A percentile compares a stretch with the other conserved stretches of the same genome.
Conservation (phyloP, 2,797 vertebrate genomes). For the Potorous gilbertii region DNA sequence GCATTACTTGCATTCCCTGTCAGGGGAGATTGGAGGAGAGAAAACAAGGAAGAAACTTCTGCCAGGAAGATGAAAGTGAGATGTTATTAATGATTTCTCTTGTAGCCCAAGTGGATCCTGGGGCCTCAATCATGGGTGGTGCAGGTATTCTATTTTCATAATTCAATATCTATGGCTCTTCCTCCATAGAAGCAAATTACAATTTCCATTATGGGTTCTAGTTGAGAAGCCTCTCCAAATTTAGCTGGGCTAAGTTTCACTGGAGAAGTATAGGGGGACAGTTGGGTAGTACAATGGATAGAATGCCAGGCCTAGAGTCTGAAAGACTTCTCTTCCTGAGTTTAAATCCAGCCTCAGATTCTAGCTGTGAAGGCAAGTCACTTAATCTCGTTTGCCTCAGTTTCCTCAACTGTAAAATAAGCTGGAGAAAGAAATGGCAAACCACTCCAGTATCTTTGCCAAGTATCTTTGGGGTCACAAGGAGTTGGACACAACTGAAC, state of each 20-base stretch:
- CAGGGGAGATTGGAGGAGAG: not conserved
- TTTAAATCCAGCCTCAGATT: not conserved
- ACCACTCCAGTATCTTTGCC: not conserved
- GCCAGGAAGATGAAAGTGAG: not conserved
- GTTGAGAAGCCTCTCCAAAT: not conserved
- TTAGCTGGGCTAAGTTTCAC: not conserved
- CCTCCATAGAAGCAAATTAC: not conserved
- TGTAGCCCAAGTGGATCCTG: not conserved
- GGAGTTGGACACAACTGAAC: not conserved
- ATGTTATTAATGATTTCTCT: not conserved
- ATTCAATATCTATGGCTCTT: not conserved
- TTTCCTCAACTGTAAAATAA: not conserved
- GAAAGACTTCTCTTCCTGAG: not conserved
- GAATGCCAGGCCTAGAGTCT: not conserved
- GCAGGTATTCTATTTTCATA: not conserved
- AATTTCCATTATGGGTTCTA: not conserved
- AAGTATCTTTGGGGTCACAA: not conserved
- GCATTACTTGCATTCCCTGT: not conserved
- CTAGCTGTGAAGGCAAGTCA: not conserved
- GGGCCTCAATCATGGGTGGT: not conserved
- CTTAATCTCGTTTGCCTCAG: not conserved
- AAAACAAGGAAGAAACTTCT: not conserved
- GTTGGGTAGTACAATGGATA: not conserved
- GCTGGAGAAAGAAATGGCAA: not conserved
- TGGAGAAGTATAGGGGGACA: not conserved